Evolutionary conservation across 2,888 invertebrate species (phyloP), one percentile per base, ranked within the genome.

Genomic region (Cyaniris semiargus): DNA sequence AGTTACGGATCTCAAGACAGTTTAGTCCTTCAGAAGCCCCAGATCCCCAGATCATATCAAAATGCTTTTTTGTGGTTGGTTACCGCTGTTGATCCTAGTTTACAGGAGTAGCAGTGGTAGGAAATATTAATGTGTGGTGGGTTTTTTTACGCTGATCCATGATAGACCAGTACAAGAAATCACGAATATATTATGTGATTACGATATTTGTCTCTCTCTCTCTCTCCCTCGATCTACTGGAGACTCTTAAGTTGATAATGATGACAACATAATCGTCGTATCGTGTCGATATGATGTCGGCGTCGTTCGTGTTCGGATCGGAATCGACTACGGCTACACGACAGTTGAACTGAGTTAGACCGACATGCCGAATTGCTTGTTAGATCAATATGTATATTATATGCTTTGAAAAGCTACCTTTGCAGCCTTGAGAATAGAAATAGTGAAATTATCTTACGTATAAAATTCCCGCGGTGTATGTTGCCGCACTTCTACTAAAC

Each of bases 251-350:
- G 48, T 15, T 15, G 48, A 48, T 60, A 23, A 60, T 60, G 60
- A 60, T 21, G 60, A 60, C 60, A 21, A 58, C 58, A 58, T 58
- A 58, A 66, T 66, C 60, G 23, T 4, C 13, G 5, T 66, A 66
- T 15, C 27, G 66, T 66, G 27, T 27, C 66, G 23, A 60, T 13
- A 60, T 6, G 27, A 66, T 66, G 15, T 23, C 13, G 13, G 23
- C 13, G 5, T 66, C 66, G 66, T 66, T 31, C 66, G 66, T 66
- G 66, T 18, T 66, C 66, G 66, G 66, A 27, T 27, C 66, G 66
- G 15, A 15, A 66, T 66, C 66, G 66, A 66, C 31, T 31, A 31
- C 66, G 23, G 23, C 60, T 13, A 23, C 60, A 60, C 60, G 60
- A 27, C 66, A 66, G 60, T 58, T 15, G 15, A 66, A 31, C 27